Evolutionary conservation across 2,113 vertebrate genomes (phyloP).

Genomic region (Tonatia bakeri): DNA sequence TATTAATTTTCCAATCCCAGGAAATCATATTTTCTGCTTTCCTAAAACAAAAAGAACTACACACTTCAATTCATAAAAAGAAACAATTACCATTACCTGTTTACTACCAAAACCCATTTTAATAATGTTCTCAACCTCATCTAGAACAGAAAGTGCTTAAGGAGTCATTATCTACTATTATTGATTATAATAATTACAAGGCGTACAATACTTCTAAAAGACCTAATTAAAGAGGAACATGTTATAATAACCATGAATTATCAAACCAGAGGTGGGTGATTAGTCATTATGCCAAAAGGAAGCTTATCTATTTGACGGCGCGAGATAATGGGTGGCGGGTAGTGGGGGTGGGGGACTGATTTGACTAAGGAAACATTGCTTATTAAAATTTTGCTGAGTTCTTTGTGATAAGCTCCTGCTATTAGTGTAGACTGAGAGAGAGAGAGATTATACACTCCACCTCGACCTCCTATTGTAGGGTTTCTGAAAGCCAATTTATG

Average conservation of each 20-base stretch:
- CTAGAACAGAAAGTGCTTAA: neutral
- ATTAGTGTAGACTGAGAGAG: neutral
- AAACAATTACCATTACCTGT: neutral
- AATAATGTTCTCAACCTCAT: constrained; percentile 23
- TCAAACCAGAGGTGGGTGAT: neutral
- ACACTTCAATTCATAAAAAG: constrained; percentile 21
- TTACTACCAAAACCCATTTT: constrained; percentile 15
- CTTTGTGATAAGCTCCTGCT: neutral
- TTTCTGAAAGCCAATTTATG: neutral
- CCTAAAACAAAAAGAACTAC: neutral
- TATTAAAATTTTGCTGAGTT: neutral
- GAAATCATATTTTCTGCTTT: neutral
- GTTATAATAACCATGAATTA: neutral
- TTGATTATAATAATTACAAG: constrained; percentile 22
- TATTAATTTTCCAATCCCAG: neutral
- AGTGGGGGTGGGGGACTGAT: neutral
- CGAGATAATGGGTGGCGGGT: neutral
- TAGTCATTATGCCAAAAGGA: neutral
- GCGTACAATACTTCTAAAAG: neutral
- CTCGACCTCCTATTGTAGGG: neutral
- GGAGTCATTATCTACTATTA: neutral
- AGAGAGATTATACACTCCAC: neutral
- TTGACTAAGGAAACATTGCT: neutral
- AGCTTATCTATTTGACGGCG: neutral
- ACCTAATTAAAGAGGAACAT: neutral